Evolutionary conservation across 2,888 invertebrate genomes (phyloP).

Genomic region (Marasmarcha lunaedactyla): DNA sequence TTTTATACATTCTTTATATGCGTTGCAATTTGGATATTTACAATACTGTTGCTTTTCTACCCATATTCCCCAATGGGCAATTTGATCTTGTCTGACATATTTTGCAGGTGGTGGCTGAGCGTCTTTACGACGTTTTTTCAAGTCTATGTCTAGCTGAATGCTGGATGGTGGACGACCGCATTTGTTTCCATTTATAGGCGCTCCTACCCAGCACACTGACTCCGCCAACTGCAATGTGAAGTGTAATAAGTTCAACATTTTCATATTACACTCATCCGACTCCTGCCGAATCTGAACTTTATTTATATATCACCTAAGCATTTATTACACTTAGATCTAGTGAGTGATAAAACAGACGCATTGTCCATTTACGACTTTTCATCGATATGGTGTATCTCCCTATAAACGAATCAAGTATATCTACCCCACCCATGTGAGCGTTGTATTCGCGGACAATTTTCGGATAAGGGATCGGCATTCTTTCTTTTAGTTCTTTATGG

Average conservation of each 20-base stretch:
- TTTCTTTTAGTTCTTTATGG: slow-evolving; percentile 17
- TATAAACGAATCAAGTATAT: slow-evolving; percentile 18
- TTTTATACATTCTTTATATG: slow-evolving; percentile 3
- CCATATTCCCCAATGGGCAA: slow-evolving; percentile 18
- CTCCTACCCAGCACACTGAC: slow-evolving; percentile 24
- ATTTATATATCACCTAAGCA: slow-evolving; percentile 25
- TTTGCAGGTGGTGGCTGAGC: slow-evolving; percentile 19
- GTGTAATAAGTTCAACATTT: slow-evolving; percentile 14
- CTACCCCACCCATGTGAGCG: slow-evolving; percentile 21
- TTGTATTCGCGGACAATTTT: slow-evolving; percentile 21
- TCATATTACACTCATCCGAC: background rate
- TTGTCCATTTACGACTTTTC: slow-evolving; percentile 24
- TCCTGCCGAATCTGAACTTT: too few species aligned
- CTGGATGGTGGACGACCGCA: slow-evolving; percentile 21
- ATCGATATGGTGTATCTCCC: slow-evolving; percentile 22
- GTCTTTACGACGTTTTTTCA: slow-evolving; percentile 25
- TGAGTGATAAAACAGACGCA: slow-evolving; percentile 11
- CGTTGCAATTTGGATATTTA: background rate
- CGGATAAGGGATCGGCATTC: slow-evolving; percentile 17
- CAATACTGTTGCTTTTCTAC: slow-evolving; percentile 2
- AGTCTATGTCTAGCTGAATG: slow-evolving; percentile 22
- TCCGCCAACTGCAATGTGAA: slow-evolving; percentile 25
- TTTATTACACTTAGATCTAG: slow-evolving; percentile 23
- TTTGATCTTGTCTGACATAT: slow-evolving; percentile 18
- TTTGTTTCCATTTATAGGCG: slow-evolving; percentile 25